phyloP scores from a whole-genome alignment of 1,140 invertebrate genomes.

The Brachionus paranguensis region DNA sequence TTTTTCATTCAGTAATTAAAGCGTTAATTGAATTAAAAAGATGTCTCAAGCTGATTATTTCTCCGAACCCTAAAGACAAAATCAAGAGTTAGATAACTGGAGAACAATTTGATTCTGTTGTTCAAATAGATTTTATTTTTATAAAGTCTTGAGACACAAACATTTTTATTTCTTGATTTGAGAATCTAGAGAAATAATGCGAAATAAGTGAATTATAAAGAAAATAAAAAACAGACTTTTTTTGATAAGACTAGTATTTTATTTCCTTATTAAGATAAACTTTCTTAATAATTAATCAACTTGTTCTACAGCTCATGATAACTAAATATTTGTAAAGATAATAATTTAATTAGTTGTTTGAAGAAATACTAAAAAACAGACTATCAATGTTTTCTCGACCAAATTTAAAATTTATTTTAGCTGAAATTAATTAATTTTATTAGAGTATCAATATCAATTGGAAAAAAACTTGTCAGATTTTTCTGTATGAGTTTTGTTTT shows the following conservation, averaged over 20 bases:
- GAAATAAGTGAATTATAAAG: neutral
- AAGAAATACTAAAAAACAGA: neutral
- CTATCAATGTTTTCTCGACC: too few relatives aligned
- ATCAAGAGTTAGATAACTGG: neutral
- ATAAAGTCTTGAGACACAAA: neutral
- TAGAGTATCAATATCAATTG: neutral
- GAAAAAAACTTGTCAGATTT: too few relatives aligned
- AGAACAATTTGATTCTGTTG: neutral
- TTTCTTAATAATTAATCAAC: neutral
- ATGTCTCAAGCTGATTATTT: neutral
- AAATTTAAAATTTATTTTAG: too few relatives aligned
- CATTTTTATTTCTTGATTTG: neutral
- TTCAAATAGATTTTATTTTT: neutral
- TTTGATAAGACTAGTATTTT: neutral
- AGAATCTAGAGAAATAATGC: neutral
- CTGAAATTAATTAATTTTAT: neutral
- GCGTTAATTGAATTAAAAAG: neutral
- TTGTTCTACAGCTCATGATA: neutral
- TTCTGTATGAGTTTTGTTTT: too few relatives aligned
- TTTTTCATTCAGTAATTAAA: neutral
- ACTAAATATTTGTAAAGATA: too few relatives aligned
- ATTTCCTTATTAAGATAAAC: neutral
- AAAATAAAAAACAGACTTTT: neutral
- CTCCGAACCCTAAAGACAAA: neutral
- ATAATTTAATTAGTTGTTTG: neutral